Evolutionary conservation across 1,140 invertebrate species (phyloP), one percentile per base, ranked within the genome.

Genomic region (Ceratina calcarata): DNA sequence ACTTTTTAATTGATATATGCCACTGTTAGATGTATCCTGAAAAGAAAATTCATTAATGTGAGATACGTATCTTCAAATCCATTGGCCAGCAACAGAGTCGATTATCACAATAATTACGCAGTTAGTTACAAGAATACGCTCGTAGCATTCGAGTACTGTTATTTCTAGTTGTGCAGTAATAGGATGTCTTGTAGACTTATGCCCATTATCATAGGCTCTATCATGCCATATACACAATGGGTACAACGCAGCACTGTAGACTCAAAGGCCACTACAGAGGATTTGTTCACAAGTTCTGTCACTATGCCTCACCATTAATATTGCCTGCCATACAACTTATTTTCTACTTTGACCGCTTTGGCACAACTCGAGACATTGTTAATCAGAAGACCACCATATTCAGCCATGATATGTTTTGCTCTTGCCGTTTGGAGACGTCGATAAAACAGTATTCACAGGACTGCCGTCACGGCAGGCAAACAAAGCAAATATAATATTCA

Each of bases 371-470:
- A 78, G 32, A 69, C 55, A 78, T 78, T 85, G 55, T 79, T 58
- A 69, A 83, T 77, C 71, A 76, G 37, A 64, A 80, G 64, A 45
- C 78, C 70, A 64, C 60, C 72, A 78, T 71, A 62, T 84, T 79
- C 81, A 87, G 86, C 87, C 85, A 86, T 89, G 83, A 89, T 67
- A 77, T 78, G 72, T 72, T 68, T 80, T 80, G 64, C 72, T 69
- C 37, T 45, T 45, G 37, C 37, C 10, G 68, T 78, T 78, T 69
- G n/a, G 32, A 62, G 24, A 57, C 62, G 64, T 84, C 82, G 86
- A 58, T 89, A 88, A 83, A 71, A 76, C 66, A 84, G 81, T 64
- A n/a, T 20, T 51, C 37, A 83, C 60, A 58, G 84, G 66, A 79
- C 79, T 88, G 81, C 75, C 81, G 76, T 76, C 55, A 45, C 27